A percentile compares a stretch with the other conserved stretches of the same genome.
Evolutionary conservation across 2,888 invertebrate genomes (phyloP).

Genomic region (Torymus aiolomorphi): DNA sequence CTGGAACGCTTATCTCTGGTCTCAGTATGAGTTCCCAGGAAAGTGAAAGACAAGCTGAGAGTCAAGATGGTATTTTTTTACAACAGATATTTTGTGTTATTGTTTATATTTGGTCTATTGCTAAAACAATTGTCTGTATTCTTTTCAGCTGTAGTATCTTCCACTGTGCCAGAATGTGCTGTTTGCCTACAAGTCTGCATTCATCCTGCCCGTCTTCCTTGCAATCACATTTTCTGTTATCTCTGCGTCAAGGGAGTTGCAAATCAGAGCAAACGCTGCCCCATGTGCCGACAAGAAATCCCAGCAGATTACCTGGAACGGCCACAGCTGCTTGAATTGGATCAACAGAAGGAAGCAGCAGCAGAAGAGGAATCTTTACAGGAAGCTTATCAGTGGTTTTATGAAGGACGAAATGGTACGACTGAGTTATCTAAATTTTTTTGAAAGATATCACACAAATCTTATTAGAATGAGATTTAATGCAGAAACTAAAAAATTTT

Average conservation of each 20-base stretch:
- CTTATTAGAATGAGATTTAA: too few species aligned
- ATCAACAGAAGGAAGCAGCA: conserved; percentile 74
- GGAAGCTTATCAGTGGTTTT: conserved; percentile 94
- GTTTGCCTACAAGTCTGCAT: conserved; percentile 93
- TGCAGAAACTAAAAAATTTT: too few species aligned
- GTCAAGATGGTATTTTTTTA: conserved; percentile 65
- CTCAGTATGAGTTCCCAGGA: conserved; percentile 53
- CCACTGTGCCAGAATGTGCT: conserved; percentile 84
- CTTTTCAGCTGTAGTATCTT: conserved; percentile 4
- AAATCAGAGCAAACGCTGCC: conserved; percentile 91
- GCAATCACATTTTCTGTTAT: conserved; percentile 97
- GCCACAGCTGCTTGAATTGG: conserved; percentile 84
- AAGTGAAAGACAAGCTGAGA: conserved; percentile 64
- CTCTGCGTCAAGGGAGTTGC: conserved; percentile 95
- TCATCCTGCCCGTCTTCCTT: conserved; percentile 94
- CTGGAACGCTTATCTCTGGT: too few species aligned
- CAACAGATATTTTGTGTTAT: neutral
- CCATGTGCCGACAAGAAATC: conserved; percentile 94
- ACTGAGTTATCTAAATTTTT: too few species aligned
- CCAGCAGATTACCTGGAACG: conserved; percentile 92
- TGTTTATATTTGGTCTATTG: too few species aligned
- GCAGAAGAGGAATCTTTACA: conserved; percentile 63
- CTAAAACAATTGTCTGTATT: neutral
- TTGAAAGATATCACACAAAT: too few species aligned
- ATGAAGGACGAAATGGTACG: conserved; percentile 93